Percentiles rank a stretch among this genome's conserved stretches.
These are phyloP conservation scores for Spinus olivaceus DNA, from an alignment of 2,797 vertebrate genomes.

Conservation along the genomic window DNA sequence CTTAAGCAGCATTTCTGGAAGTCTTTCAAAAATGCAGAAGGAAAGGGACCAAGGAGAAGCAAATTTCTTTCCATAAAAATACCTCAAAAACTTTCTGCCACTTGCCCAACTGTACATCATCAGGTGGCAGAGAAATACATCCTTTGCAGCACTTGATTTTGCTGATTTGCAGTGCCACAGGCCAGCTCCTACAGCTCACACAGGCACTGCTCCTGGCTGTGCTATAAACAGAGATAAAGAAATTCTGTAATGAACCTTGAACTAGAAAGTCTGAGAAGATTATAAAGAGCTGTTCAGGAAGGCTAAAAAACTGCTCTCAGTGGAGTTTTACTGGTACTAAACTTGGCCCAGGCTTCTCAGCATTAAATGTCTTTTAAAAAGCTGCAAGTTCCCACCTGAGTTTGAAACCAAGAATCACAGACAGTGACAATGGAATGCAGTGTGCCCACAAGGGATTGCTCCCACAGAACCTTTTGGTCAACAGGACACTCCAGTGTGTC, in stretches of 20 bases:
- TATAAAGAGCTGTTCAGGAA: not conserved
- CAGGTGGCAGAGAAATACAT: not conserved
- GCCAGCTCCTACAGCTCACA: not conserved
- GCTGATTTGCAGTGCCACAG: not conserved
- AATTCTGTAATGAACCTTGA: not conserved
- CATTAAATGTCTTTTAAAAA: not conserved
- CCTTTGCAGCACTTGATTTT: not conserved
- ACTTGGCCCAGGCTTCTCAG: not conserved
- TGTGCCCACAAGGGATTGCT: not conserved
- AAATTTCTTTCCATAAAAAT: not conserved
- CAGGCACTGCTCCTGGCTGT: not conserved
- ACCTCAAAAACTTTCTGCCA: not conserved
- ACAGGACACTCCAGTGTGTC: not conserved
- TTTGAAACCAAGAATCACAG: not conserved
- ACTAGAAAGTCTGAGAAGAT: not conserved
- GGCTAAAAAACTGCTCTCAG: not conserved
- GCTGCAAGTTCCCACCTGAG: not conserved
- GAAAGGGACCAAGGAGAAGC: not conserved
- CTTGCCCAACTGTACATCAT: not conserved
- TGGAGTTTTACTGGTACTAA: not conserved
- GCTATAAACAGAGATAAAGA: not conserved
- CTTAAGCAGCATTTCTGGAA: not conserved
- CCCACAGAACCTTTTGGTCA: rapidly evolving
- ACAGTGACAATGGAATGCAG: not conserved
- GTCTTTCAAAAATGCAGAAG: not conserved